phyloP scores from a whole-genome alignment of 2,113 vertebrate genomes.

The Naja naja region DNA sequence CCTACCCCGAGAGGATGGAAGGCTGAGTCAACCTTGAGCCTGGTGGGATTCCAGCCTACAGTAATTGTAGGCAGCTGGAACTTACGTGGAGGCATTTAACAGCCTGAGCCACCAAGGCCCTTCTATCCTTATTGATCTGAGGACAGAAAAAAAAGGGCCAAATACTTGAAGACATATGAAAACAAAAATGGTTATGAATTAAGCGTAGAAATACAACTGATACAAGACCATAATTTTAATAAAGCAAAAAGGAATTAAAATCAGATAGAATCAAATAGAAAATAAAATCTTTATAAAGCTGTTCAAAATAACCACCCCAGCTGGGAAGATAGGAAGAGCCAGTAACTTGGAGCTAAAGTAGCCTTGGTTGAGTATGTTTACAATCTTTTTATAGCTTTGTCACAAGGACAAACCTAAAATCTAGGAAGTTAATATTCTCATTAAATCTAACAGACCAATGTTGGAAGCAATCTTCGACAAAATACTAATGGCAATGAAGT shows the following conservation, averaged over 20 bases:
- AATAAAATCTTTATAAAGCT: not conserved
- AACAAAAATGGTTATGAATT: not conserved
- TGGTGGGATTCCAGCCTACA: no score
- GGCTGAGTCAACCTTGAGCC: no score
- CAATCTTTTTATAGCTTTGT: not conserved
- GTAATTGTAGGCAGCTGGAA: no score
- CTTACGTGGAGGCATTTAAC: no score
- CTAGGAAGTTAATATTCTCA: not conserved
- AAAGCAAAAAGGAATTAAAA: not conserved
- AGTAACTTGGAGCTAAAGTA: not conserved
- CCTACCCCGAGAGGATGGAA: no score
- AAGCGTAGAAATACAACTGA: not conserved
- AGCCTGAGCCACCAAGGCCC: no score
- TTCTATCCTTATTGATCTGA: no score
- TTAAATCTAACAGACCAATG: not conserved
- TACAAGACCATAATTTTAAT: not conserved
- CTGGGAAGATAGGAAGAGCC: not conserved
- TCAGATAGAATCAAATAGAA: not conserved
- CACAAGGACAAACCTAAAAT: not conserved
- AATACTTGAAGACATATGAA: not conserved
- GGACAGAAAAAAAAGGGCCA: not conserved
- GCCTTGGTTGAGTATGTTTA: not conserved
- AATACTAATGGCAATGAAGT: not conserved
- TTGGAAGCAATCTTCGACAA: not conserved
- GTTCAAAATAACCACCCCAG: not conserved